Base-by-base conservation (phyloP, 2,113 vertebrate genomes). In the Gopherus evgoodei region DNA sequence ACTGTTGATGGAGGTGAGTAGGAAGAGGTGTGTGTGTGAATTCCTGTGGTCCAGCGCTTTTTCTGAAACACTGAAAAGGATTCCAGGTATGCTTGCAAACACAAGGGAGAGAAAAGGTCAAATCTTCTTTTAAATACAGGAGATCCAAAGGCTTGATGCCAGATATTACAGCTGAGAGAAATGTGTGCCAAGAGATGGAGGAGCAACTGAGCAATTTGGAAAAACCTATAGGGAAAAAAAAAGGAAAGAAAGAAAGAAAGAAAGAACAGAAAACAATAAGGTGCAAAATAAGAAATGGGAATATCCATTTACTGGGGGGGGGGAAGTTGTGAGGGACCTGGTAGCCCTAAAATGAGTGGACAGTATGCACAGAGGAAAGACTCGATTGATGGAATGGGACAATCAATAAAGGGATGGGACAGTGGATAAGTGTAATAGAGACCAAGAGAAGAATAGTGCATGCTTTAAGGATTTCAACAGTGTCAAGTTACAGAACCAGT, bases 51-150 rank as follows among this genome's bases (percentile, higher is more conserved):
- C 21, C 69, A 25, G 29, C 1, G 4, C 8, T 52, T 87, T 91
- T 93, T 90, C 76, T 90, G 52, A 81, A 8, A 42, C 72, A 49
- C 27, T 57, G 47, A 69, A 91, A 86, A 72, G 22, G 42, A 7
- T 90, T 86, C 59, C 92, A 75, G 8, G 31, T 2, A 12, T 27
- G 44, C 31, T 50, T 54, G 17, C 65, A 80, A 50, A 54, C 86
- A 83, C 44, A 78, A 53, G 19, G 1, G 13, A 0, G 0, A 4
- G 12, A 6, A 4, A 49, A 47, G 53, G 11, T 53, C 13, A 3
- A 3, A 11, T 62, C 25, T 80, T 47, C 90, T 42, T 85, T 89
- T 50, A 10, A 82, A 44, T 17, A 79, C 3, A 47, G 16, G 72
- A 44, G 11, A 76, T 6, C 69, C 21, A 42, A 29, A 29, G 11